Evolutionary conservation across 2,888 invertebrate genomes (phyloP).

Genomic region (Azorinus chamasolen): DNA sequence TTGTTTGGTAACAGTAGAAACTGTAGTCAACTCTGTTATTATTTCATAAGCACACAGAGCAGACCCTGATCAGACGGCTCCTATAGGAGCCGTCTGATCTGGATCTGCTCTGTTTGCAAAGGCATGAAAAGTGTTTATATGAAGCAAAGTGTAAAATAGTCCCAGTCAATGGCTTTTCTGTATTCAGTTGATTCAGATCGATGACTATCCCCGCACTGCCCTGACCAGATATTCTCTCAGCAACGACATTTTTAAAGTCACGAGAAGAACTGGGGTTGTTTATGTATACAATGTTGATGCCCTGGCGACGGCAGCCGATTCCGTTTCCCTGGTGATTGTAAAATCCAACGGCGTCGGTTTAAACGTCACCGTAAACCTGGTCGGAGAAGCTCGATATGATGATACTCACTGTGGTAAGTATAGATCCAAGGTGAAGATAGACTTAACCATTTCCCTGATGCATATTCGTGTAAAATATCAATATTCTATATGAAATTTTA

Average conservation of each 20-base stretch:
- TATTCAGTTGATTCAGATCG: slow-evolving; percentile 11
- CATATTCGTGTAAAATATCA: no score
- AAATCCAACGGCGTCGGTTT: slow-evolving; percentile 12
- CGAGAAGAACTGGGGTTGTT: slow-evolving; percentile 55
- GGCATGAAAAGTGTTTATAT: no score
- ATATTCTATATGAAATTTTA: neutral
- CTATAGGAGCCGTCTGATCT: no score
- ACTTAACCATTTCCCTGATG: no score
- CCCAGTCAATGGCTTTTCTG: no score
- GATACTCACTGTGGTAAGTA: slow-evolving; percentile 27
- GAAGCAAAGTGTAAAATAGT: no score
- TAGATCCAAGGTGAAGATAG: no score
- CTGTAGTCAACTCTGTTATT: no score
- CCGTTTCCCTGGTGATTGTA: slow-evolving; percentile 9
- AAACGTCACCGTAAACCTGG: slow-evolving; percentile 28
- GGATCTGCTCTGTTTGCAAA: no score
- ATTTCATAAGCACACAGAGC: no score
- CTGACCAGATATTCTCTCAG: slow-evolving; percentile 10
- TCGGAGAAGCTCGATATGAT: slow-evolving; percentile 18
- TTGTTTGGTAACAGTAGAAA: no score
- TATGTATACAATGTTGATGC: slow-evolving; percentile 49
- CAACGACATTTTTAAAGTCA: slow-evolving; percentile 50
- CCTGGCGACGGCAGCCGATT: slow-evolving; percentile 31
- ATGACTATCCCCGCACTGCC: neutral
- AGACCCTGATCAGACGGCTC: no score